Base-by-base conservation (phyloP, 2,797 vertebrate genomes). In the Tachyglossus aculeatus region DNA sequence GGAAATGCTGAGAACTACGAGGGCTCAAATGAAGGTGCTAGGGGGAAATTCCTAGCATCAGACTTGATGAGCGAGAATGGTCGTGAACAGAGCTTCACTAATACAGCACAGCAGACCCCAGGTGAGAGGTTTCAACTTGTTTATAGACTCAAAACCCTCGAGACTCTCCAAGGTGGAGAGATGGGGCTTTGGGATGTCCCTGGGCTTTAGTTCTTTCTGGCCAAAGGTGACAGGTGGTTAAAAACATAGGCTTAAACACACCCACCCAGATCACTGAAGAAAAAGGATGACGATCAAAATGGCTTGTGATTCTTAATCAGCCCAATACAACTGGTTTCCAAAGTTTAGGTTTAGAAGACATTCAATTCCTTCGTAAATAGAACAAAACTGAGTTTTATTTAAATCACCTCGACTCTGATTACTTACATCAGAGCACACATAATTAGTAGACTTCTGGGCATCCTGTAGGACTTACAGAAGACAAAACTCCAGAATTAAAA, bases 71-170 rank as follows among this genome's bases (percentile, higher is more conserved):
- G n/a, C n/a, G n/a, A n/a, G n/a, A n/a, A n/a, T n/a, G n/a, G n/a
- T n/a, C n/a, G n/a, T n/a, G n/a, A n/a, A n/a, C n/a, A n/a, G n/a
- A n/a, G n/a, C n/a, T n/a, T n/a, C n/a, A n/a, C n/a, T n/a, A n/a
- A n/a, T n/a, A n/a, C n/a, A n/a, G n/a, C n/a, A 67, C 68, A 73
- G 38, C 24, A 69, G 43, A 63, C 27, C 65, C 57, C 78, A 68
- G 44, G 38, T 71, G 71, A 77, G 68, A 60, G 43, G 75, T n/a
- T 67, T n/a, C 73, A 77, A 78, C 29, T 45, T 74, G 69, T 71
- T 84, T 80, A 57, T 63, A 55, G 37, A 58, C 63, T 19, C 39
- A 54, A 77, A 74, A 47, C 69, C 70, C 74, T 29, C 6, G 61
- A 71, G 65, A 68, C 24, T 39, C 71, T 70, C 15, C 27, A 38